phyloP scores from a whole-genome alignment of 2,113 vertebrate genomes.

The Perca flavescens region DNA sequence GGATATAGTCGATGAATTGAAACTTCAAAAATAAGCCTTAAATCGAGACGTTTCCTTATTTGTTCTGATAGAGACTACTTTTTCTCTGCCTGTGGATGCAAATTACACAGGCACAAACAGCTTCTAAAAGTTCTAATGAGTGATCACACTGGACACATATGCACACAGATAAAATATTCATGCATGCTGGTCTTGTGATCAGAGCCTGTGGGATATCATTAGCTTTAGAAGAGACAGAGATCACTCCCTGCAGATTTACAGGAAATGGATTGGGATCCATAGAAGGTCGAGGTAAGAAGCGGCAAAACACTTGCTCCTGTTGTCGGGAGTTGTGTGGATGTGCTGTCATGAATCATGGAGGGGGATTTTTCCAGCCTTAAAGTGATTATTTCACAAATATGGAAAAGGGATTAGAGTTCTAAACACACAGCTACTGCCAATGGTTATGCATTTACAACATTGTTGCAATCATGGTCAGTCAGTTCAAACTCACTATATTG shows the following conservation, averaged over 20 bases:
- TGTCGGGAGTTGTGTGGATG: slow-evolving; percentile 9
- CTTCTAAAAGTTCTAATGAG: slow-evolving; percentile 76
- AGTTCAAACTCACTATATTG: background rate
- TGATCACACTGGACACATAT: slow-evolving; percentile 72
- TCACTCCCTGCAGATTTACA: slow-evolving; percentile 51
- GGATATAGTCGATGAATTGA: slow-evolving; percentile 43
- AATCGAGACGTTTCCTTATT: slow-evolving; percentile 49
- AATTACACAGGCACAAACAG: slow-evolving; percentile 73
- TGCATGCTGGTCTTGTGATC: slow-evolving; percentile 69
- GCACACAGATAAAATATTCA: slow-evolving; percentile 78
- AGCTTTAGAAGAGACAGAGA: slow-evolving; percentile 61
- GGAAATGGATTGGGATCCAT: slow-evolving; percentile 49
- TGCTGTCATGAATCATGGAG: slow-evolving; percentile 13
- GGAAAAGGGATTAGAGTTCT: background rate
- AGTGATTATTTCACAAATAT: slow-evolving; percentile 8
- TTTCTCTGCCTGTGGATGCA: slow-evolving; percentile 44
- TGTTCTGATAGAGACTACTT: background rate
- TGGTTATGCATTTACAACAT: background rate
- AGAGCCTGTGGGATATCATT: slow-evolving; percentile 78
- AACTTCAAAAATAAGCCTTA: slow-evolving; percentile 52
- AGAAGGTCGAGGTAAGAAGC: slow-evolving; percentile 51
- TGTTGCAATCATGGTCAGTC: background rate
- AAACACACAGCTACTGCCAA: background rate
- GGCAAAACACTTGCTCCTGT: slow-evolving; percentile 23
- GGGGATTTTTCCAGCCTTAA: slow-evolving; percentile 34